phyloP scores from a whole-genome alignment of 1,140 invertebrate genomes.

The Neodiprion fabricii region DNA sequence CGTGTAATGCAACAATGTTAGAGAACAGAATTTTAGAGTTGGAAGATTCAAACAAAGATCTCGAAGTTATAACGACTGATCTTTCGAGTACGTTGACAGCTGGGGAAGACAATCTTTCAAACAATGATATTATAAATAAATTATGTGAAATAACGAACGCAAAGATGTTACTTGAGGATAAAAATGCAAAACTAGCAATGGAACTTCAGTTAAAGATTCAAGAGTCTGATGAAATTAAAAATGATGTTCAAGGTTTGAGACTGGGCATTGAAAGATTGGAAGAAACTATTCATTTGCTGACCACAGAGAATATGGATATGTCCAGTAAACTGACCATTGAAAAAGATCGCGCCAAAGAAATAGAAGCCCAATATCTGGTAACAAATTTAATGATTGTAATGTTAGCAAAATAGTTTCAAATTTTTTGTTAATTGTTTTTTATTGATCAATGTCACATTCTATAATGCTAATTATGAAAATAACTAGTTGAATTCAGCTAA shows the following conservation, averaged over 20 bases:
- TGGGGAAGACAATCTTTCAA: constrained; percentile 18
- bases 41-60: constrained; percentile 15
- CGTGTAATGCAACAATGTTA: constrained; percentile 12
- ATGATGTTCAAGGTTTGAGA: constrained; percentile 40
- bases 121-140: constrained; percentile 17
- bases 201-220: constrained; percentile 40
- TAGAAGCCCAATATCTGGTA: constrained; percentile 23
- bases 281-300: constrained; percentile 44
- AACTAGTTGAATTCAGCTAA: too few species aligned
- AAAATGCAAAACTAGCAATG: constrained; percentile 39
- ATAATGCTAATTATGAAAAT: too few species aligned
- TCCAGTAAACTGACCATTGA: constrained; percentile 39
- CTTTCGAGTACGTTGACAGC: not conserved
- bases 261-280: constrained; percentile 42
- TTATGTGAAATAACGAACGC: constrained; percentile 30
- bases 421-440: too few species aligned
- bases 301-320: constrained; percentile 48
- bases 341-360: constrained; percentile 30
- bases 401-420: too few species aligned
- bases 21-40: constrained; percentile 13
- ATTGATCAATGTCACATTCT: too few species aligned
- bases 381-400: not conserved
- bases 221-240: constrained; percentile 47
- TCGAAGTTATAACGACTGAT: constrained; percentile 18
- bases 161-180: constrained; percentile 36